phyloP scores from a whole-genome alignment of 2,888 invertebrate genomes.

The Melanostoma mellinum region DNA sequence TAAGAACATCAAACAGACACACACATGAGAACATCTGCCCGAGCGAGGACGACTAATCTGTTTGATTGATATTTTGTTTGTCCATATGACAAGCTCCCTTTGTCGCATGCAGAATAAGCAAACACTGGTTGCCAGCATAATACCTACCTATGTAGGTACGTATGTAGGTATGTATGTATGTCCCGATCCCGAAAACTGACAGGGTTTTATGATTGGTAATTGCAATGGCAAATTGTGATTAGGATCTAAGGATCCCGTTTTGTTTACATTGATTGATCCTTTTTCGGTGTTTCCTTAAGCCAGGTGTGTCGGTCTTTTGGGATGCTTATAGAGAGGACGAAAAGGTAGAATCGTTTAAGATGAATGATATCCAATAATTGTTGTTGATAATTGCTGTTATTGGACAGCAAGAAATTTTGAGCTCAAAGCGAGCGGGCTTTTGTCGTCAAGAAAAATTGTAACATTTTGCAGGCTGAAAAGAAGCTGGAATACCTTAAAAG shows the following conservation, averaged over 20 bases:
- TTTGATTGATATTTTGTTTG: slow-evolving; percentile 34
- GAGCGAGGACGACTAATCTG: background rate
- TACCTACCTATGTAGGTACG: background rate
- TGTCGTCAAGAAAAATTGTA: too few species aligned
- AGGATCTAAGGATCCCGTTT: slow-evolving; percentile 50
- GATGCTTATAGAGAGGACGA: background rate
- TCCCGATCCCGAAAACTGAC: slow-evolving; percentile 39
- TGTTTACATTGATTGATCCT: slow-evolving; percentile 65
- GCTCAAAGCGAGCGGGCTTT: too few species aligned
- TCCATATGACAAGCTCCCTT: slow-evolving; percentile 7
- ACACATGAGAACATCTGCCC: slow-evolving; percentile 18
- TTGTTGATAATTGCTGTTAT: slow-evolving; percentile 46
- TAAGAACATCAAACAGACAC: slow-evolving; percentile 7
- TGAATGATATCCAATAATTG: slow-evolving; percentile 1
- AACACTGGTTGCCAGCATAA: background rate
- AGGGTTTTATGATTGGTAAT: slow-evolving; percentile 49
- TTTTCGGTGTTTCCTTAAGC: slow-evolving; percentile 31
- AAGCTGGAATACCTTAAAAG: too few species aligned
- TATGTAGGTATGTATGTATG: too few species aligned
- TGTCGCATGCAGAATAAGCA: slow-evolving; percentile 1
- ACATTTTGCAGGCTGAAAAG: too few species aligned
- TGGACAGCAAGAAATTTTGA: too few species aligned
- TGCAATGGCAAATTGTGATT: slow-evolving; percentile 68
- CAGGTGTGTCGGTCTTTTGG: slow-evolving; percentile 42
- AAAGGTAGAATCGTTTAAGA: background rate